Evolutionary conservation across 2,797 vertebrate species (phyloP), one percentile per base, ranked within the genome.

Genomic region (Semotilus atromaculatus): DNA sequence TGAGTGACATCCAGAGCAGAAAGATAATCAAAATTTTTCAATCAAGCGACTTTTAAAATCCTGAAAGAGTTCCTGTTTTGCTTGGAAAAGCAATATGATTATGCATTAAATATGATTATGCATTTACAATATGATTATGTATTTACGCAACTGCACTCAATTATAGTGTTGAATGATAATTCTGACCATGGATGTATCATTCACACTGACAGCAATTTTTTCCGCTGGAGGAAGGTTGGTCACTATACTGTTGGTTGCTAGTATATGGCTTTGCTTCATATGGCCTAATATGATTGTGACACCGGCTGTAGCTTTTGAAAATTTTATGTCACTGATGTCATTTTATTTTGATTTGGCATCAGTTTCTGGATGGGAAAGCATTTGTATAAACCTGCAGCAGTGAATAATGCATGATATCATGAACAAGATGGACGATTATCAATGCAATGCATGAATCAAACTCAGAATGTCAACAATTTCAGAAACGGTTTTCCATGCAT

Each of bases 361-460:
- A 3, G 14, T 62, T 78, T 43, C n/a, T 78, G 29, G 21, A 64
- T 58, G 68, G 53, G 53, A 60, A 53, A 66, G 60, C 40, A 45
- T 43, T 79, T 79, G 18, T 23, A 78, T 21, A 45, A 66, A 66
- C 10, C 26, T 64, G 19, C 58, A 43, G n/a, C 18, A 78, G 55
- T 45, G 76, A 45, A 64, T 48, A 64, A 79, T 66, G 40, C 60
- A 66, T 48, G 38, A 23, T 64, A 64, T 64, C 76, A 45, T 14
- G 26, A 79, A 8, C 76, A 64, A 79, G 58, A 78, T 64, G 38
- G 45, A 78, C 4, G 21, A 48, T 74, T 74, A 48, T 21, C 60
- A 82, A 74, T 45, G 68, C 80, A 36, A 64, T 45, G 53, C 80
- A 62, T 43, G 51, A 48, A 73, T 82, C 68, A 62, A 82, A 62